Evolutionary conservation across 2,888 invertebrate species (phyloP).

Genomic region (Marronus borbonicus): DNA sequence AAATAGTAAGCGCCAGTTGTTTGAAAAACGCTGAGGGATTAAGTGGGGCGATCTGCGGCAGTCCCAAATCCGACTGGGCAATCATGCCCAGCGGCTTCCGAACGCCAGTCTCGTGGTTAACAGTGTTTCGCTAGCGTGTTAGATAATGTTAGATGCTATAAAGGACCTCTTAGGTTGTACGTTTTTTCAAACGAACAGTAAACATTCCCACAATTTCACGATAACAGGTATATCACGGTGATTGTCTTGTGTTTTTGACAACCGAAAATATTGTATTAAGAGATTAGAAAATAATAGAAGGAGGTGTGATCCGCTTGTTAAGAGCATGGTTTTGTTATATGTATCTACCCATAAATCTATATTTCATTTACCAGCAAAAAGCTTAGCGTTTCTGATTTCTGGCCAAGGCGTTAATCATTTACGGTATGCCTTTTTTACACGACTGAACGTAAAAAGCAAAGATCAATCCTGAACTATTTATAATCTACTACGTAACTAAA

Average conservation of each 20-base stretch:
- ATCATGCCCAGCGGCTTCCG: neutral
- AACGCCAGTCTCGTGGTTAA: slow-evolving; percentile 47
- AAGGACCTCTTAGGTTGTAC: slow-evolving; percentile 66
- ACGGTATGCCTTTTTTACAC: slow-evolving; percentile 2
- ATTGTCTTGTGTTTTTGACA: slow-evolving; percentile 1
- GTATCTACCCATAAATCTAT: too few relatives aligned
- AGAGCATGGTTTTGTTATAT: neutral
- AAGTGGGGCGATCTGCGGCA: slow-evolving; percentile 36
- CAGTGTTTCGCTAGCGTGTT: slow-evolving; percentile 49
- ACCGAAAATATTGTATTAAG: too few relatives aligned
- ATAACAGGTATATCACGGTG: slow-evolving; percentile 51
- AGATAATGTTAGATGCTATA: slow-evolving; percentile 68
- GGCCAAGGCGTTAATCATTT: neutral
- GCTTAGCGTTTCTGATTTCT: too few relatives aligned
- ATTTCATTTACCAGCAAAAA: too few relatives aligned
- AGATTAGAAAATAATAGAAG: too few relatives aligned
- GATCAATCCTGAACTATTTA: slow-evolving; percentile 20
- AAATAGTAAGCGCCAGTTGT: slow-evolving; percentile 47
- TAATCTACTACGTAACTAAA: slow-evolving; percentile 26
- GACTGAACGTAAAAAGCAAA: neutral
- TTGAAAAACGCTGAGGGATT: slow-evolving; percentile 42
- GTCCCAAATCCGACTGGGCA: slow-evolving; percentile 26
- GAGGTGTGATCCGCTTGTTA: too few relatives aligned
- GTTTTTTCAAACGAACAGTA: slow-evolving; percentile 60
- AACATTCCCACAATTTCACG: slow-evolving; percentile 54